Evolutionary conservation across 2,888 invertebrate species (phyloP), one percentile per base, ranked within the genome.

Genomic region (Ectropis crepuscularia): DNA sequence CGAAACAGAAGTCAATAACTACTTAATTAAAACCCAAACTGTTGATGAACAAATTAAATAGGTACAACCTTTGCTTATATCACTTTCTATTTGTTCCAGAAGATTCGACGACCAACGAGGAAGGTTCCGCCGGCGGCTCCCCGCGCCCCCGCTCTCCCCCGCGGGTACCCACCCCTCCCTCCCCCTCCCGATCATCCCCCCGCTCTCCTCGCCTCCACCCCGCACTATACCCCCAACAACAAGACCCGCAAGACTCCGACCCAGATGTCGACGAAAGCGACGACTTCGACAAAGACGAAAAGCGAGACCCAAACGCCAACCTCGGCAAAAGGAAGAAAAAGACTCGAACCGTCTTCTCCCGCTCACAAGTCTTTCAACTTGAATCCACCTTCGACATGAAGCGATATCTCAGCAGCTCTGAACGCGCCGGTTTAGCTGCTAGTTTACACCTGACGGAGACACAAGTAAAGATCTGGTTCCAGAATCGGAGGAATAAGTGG

Each of bases 391-490:
- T 98, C 82, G 98, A 98, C 82, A 96, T 97, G 95, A 97, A 97
- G 77, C 93, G 97, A 65, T 98, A 98, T 82, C 92, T 98, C 48
- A 98, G 98, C 79, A 98, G 97, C 65, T 97, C 98, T 0, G 98
- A 98, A 83, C 94, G 98, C 16, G 98, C 98, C 0, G 98, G 98
- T 0, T 87, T 98, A 8, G 98, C 98, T 0, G 97, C 97, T 0
- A 97, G 97, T 42, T 88, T 98, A 46, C 97, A 98, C 73, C 89
- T 98, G n/a, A 98, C 98, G 0, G 98, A 98, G 85, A 98, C 98
- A 0, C 97, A 97, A 85, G 98, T 98, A 68, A 98, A 98, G 89
- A 98, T 98, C 75, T 98, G 98, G 98, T 98, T 98, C 87, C 98
- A 98, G 87, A 98, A 98, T 83, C 94, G 98, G 37, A 94, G 98